These are phyloP conservation scores for Halichoerus grypus DNA, from an alignment of 2,113 vertebrate species.

Conservation along the genomic window DNA sequence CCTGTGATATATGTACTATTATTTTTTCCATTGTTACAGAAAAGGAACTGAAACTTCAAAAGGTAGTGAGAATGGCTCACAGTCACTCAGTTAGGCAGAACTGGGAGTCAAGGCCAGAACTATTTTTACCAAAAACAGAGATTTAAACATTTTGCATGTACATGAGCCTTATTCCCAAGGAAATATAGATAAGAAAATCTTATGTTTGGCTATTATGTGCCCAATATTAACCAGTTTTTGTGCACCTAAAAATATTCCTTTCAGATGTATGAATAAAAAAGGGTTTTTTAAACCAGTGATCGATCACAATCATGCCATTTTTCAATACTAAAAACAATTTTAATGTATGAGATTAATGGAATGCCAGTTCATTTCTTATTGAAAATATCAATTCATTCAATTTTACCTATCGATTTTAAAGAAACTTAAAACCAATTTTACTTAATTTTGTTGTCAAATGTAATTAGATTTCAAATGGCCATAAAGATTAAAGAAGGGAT, in stretches of 20 bases:
- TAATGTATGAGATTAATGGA: constrained; percentile 66
- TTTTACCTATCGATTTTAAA: constrained; percentile 53
- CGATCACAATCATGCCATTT: constrained; percentile 33
- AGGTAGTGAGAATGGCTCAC: neutral
- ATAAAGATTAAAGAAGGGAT: constrained; percentile 57
- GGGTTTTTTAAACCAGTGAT: neutral
- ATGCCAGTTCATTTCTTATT: constrained; percentile 61
- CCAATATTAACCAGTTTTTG: constrained; percentile 35
- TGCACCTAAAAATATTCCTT: constrained; percentile 45
- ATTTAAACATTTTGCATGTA: neutral
- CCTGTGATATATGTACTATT: neutral
- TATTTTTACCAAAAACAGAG: neutral
- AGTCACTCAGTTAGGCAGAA: neutral
- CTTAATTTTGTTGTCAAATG: constrained; percentile 38
- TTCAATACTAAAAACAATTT: constrained; percentile 66
- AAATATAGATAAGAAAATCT: constrained; percentile 31
- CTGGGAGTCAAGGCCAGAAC: neutral
- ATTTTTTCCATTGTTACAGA: neutral
- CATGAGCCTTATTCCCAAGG: neutral
- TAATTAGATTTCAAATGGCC: constrained; percentile 43
- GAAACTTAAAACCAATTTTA: constrained; percentile 59
- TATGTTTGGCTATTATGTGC: neutral
- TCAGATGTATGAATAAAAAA: constrained; percentile 46
- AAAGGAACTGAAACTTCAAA: constrained; percentile 2
- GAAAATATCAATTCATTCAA: constrained; percentile 55